Conservation (phyloP, 2,113 vertebrate species). For the Peromyscus californicus region DNA sequence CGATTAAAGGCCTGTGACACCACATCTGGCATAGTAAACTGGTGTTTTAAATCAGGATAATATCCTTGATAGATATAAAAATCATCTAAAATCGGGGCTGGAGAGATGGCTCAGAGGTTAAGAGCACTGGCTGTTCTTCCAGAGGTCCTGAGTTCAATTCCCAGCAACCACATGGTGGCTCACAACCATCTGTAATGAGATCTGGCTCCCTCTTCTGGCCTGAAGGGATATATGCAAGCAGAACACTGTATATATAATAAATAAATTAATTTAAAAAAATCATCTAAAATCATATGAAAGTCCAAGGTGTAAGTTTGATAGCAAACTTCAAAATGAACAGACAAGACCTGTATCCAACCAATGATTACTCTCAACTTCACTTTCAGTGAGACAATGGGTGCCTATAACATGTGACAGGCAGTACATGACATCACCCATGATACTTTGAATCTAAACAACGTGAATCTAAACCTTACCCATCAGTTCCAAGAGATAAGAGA, state of each 20-base stretch:
- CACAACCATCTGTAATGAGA: too few relatives aligned
- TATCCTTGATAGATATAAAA: background rate
- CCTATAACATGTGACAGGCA: background rate
- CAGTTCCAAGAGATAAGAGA: background rate
- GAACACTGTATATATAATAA: too few relatives aligned
- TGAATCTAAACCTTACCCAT: background rate
- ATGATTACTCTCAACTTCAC: background rate
- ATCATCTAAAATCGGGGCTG: background rate
- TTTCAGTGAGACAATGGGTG: background rate
- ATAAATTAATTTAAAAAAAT: too few relatives aligned
- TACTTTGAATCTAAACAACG: background rate
- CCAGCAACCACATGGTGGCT: too few relatives aligned
- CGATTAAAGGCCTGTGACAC: background rate
- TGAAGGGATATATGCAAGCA: too few relatives aligned
- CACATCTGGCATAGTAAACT: background rate
- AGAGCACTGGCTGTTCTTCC: too few relatives aligned
- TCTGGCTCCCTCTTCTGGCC: too few relatives aligned
- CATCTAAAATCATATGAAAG: background rate
- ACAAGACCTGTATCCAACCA: background rate
- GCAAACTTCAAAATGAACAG: background rate
- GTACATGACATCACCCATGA: too few relatives aligned
- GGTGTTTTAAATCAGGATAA: background rate
- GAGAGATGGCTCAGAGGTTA: too few relatives aligned
- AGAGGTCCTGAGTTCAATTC: too few relatives aligned
- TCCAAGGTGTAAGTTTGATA: background rate